phyloP scores from a whole-genome alignment of 1,140 invertebrate species.

The Zophobas atratus region DNA sequence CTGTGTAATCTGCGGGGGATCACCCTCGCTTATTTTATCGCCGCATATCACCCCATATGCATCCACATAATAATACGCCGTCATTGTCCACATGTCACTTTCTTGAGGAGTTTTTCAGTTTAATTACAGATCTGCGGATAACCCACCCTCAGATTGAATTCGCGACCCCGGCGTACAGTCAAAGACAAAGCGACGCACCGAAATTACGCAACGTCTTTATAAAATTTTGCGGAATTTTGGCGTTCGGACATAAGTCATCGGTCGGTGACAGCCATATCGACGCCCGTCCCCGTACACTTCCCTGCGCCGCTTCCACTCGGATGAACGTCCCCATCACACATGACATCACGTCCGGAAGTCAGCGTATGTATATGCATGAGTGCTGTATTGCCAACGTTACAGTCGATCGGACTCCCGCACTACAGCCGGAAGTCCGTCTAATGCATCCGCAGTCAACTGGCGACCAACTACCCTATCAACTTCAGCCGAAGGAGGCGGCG shows the following conservation, averaged over 20 bases:
- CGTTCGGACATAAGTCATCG: slow-evolving; percentile 20
- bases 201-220: neutral
- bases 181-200: neutral
- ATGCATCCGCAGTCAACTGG: slow-evolving; percentile 65
- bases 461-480: slow-evolving; percentile 48
- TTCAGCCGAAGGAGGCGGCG: neutral
- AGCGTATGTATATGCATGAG: slow-evolving; percentile 69
- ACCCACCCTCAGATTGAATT: slow-evolving; percentile 6
- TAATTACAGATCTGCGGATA: slow-evolving; percentile 43
- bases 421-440: slow-evolving; percentile 68
- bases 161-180: neutral
- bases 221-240: neutral
- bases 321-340: slow-evolving; percentile 64
- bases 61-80: slow-evolving; percentile 55
- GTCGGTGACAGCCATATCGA: slow-evolving; percentile 31
- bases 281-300: slow-evolving; percentile 55
- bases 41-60: slow-evolving; percentile 56
- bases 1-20: slow-evolving; percentile 63
- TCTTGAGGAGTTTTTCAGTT: slow-evolving; percentile 53
- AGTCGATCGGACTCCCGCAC: slow-evolving; percentile 65
- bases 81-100: slow-evolving; percentile 63
- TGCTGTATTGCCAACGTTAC: slow-evolving; percentile 64
- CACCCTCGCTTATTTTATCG: slow-evolving; percentile 53
- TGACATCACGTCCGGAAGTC: slow-evolving; percentile 66
- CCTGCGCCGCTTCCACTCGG: slow-evolving; percentile 62